phyloP scores from a whole-genome alignment of 1,140 invertebrate species.

The Notospermus geniculatus region DNA sequence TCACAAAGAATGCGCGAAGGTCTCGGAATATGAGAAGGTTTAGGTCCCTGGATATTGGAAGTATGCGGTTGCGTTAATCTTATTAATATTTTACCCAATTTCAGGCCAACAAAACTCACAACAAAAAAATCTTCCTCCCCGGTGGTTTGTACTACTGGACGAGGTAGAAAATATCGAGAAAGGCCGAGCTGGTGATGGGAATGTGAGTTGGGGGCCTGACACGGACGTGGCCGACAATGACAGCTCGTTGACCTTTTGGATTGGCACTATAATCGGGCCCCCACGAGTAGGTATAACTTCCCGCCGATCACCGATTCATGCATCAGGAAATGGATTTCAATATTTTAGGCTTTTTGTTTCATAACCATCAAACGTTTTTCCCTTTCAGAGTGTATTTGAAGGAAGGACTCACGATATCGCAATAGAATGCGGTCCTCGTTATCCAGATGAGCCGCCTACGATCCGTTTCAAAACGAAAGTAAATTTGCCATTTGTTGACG shows the following conservation, averaged over 20 bases:
- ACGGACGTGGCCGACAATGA: slow-evolving; percentile 99
- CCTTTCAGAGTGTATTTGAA: slow-evolving; percentile 95
- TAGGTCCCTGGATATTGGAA: too few species aligned
- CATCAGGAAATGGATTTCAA: too few species aligned
- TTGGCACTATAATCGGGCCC: slow-evolving; percentile 98
- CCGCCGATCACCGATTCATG: slow-evolving; percentile 86
- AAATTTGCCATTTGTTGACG: slow-evolving; percentile 94
- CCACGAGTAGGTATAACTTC: too few species aligned
- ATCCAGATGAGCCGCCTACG: slow-evolving; percentile 92
- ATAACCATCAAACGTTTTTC: too few species aligned
- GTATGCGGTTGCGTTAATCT: too few species aligned
- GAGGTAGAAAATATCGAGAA: slow-evolving; percentile 99
- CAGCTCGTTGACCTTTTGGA: slow-evolving; percentile 97
- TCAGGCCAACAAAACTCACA: too few species aligned
- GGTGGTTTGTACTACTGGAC: slow-evolving; percentile 96
- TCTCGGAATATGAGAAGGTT: too few species aligned
- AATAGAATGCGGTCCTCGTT: slow-evolving; percentile 93
- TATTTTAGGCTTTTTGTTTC: too few species aligned
- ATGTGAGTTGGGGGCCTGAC: slow-evolving; percentile 96
- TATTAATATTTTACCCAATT: too few species aligned
- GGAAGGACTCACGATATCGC: slow-evolving; percentile 98
- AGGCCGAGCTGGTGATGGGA: neutral
- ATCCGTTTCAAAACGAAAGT: slow-evolving; percentile 97
- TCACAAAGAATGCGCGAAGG: too few species aligned
- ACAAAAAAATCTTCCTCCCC: slow-evolving; percentile 72